Evolutionary conservation across 2,888 invertebrate species (phyloP).

Genomic region (Apamea anceps): DNA sequence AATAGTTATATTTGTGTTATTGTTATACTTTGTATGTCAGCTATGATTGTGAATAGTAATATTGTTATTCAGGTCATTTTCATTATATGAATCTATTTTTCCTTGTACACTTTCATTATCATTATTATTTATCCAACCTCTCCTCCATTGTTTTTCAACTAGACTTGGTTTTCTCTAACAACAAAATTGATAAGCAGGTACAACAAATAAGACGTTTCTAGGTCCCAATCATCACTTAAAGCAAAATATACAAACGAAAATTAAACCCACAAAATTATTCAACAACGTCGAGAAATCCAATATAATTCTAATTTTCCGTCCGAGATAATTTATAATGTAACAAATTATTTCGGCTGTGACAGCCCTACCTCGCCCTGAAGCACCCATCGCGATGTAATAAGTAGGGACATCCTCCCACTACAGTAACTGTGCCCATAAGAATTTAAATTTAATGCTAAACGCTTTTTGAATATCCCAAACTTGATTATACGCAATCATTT

Average conservation of each 20-base stretch:
- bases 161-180: slow-evolving; percentile 4
- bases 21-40: slow-evolving; percentile 6
- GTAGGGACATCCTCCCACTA: slow-evolving; percentile 73
- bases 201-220: slow-evolving; percentile 39
- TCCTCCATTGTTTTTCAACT: neutral
- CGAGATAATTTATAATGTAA: slow-evolving; percentile 56
- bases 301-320: slow-evolving; percentile 63
- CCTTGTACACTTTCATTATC: slow-evolving; percentile 2
- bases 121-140: neutral
- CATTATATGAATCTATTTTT: slow-evolving; percentile 9
- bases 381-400: slow-evolving; percentile 70
- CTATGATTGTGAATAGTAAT: no score
- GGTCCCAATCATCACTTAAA: slow-evolving; percentile 24
- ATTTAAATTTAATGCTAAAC: slow-evolving; percentile 64
- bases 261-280: slow-evolving; percentile 51
- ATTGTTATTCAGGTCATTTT: slow-evolving; percentile 16
- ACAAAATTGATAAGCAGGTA: slow-evolving; percentile 20
- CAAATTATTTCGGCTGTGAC: slow-evolving; percentile 58
- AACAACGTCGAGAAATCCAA: slow-evolving; percentile 55
- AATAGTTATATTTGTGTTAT: slow-evolving; percentile 5
- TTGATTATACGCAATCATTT: slow-evolving; percentile 41
- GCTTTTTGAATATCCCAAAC: slow-evolving; percentile 58
- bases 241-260: slow-evolving; percentile 54
- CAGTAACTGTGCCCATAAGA: slow-evolving; percentile 57
- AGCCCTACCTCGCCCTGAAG: slow-evolving; percentile 66